A percentile compares a stretch with the other conserved stretches of the same genome.
Conservation (phyloP, 1,140 invertebrate species). For the Phymastichus coffea region DNA sequence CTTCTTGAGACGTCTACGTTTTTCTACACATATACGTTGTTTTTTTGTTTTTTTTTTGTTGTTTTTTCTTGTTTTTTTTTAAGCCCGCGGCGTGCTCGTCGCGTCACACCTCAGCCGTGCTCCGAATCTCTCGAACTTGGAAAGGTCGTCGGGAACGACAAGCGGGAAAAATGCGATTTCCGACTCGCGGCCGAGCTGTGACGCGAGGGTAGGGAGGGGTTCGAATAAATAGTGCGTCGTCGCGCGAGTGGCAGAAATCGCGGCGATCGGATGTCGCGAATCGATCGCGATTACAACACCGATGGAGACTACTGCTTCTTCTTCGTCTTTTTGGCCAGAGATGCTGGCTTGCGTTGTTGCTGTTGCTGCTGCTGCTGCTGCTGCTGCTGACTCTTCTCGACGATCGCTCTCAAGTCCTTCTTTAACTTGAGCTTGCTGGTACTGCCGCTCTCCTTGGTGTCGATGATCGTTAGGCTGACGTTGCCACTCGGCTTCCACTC, state of each 20-base stretch:
- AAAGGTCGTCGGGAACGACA: slow-evolving; percentile 7
- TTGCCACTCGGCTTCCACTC: too few relatives aligned
- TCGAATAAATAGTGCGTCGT: background rate
- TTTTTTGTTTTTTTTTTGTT: too few relatives aligned
- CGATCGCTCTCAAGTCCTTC: slow-evolving; percentile 2
- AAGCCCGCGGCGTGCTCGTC: background rate
- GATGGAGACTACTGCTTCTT: background rate
- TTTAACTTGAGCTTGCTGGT: background rate
- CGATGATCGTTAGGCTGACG: too few relatives aligned
- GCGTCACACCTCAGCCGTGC: too few relatives aligned
- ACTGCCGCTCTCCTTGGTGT: background rate
- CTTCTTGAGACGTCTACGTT: slow-evolving; percentile 1
- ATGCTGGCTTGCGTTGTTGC: too few relatives aligned
- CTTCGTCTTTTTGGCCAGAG: too few relatives aligned
- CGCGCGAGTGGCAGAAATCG: too few relatives aligned
- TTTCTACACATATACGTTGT: background rate
- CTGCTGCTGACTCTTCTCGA: slow-evolving; percentile 1
- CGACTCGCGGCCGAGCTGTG: too few relatives aligned
- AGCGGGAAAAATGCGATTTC: too few relatives aligned
- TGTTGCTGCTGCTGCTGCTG: too few relatives aligned
- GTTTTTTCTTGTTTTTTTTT: slow-evolving; percentile 7
- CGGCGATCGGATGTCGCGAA: background rate
- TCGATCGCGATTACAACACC: background rate
- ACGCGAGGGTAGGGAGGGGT: too few relatives aligned
- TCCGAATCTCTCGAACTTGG: slow-evolving; percentile 8